These are phyloP conservation scores for Nasonia vitripennis DNA, from an alignment of 1,140 invertebrate genomes.

Conservation along the genomic window DNA sequence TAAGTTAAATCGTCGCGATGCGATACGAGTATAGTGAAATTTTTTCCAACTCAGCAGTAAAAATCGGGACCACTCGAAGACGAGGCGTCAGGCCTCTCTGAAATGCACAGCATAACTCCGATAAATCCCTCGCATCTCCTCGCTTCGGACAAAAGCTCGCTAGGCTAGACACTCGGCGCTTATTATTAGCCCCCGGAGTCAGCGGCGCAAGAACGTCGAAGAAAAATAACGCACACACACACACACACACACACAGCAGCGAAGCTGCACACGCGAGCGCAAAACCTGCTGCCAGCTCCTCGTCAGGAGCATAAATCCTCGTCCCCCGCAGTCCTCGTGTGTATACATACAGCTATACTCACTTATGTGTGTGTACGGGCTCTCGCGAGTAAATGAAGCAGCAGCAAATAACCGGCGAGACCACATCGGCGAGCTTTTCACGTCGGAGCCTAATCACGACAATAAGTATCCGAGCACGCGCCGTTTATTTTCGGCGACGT, in stretches of 20 bases:
- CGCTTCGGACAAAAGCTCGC: neutral
- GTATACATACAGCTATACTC: neutral
- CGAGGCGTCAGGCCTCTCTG: no score
- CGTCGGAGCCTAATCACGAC: conserved; percentile 46
- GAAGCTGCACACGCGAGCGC: conserved; percentile 14
- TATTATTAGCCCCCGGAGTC: conserved; percentile 29
- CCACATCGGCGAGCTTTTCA: conserved; percentile 27
- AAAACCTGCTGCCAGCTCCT: neutral
- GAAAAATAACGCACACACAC: neutral
- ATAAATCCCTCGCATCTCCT: no score
- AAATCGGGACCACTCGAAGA: no score
- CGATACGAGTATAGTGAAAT: no score
- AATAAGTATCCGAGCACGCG: conserved; percentile 40
- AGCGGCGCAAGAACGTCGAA: neutral
- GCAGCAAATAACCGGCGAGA: conserved; percentile 42
- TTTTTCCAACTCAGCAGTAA: no score
- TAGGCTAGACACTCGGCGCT: neutral
- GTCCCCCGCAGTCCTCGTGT: conserved; percentile 27
- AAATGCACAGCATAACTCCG: no score
- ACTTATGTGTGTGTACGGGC: no score
- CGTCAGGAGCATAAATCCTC: conserved; percentile 41
- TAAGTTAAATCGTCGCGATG: conserved; percentile 38
- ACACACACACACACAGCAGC: neutral
- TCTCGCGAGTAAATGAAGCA: conserved; percentile 33
- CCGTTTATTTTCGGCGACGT: conserved; percentile 21